Evolutionary conservation across 2,113 vertebrate species (phyloP), one percentile per base, ranked within the genome.

Genomic region (Alectura lathami): DNA sequence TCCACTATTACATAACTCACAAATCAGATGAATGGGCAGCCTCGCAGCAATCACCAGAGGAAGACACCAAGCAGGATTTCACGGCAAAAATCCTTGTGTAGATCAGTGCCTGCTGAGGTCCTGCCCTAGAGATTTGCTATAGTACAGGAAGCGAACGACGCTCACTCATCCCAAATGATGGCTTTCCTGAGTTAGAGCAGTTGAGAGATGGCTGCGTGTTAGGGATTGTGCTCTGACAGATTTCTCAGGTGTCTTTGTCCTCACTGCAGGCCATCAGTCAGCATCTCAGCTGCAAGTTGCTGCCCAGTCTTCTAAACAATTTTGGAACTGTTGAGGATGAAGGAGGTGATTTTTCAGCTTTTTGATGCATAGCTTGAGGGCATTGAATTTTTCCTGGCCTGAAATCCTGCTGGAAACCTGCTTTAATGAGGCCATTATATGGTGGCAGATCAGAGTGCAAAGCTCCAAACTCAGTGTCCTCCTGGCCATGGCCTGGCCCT

Each of bases 1-100:
- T 38, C 10, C 9, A 18, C 10, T 76, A 77, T 97, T 97, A 96
- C 43, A 26, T 97, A 96, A 97, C 76, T 91, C 63, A 8, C 60
- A 91, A 86, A 91, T 95, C 95, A 94, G 88, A 89, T 83, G 88
- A 96, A 90, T 86, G 91, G 88, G 36, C 88, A 64, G 47, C 67
- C 86, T 70, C 72, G 78, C 79, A 94, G 62, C 85, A 62, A 17
- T 34, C 2, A 3, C 48, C 60, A 34, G 76, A 60, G 83, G 56
- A 86, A 75, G 83, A 64, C 85, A 96, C 26, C 26, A 18, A 63
- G 60, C 60, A 51, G 20, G n/a, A 75, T 75, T 84, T 80, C 53
- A 36, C 64, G 57, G 48, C 24, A n/a, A 72, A 88, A 92, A 75
- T 7, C 29, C 30, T 53, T 30, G n/a, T 27, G 22, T 63, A 40